These are phyloP conservation scores for Drepana falcataria DNA, from an alignment of 2,888 invertebrate genomes.

Conservation along the genomic window DNA sequence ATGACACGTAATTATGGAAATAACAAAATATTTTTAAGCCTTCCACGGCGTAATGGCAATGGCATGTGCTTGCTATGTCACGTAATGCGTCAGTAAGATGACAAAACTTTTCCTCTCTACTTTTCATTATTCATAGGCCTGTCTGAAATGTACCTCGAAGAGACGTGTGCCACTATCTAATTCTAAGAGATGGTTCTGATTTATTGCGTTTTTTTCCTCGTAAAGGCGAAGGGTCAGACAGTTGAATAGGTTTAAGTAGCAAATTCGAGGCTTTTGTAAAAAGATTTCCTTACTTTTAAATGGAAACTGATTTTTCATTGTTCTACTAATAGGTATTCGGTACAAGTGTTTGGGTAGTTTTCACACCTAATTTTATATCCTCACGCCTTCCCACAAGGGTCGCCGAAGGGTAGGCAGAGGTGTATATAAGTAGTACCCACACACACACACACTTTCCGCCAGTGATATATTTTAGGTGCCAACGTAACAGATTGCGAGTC, in stretches of 20 bases:
- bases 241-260: not conserved
- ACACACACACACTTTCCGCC: no score
- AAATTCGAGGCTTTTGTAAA: not conserved
- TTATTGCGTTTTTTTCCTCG: slow-evolving; percentile 11
- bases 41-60: not conserved
- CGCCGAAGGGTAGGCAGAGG: no score
- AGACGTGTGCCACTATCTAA: slow-evolving; percentile 19
- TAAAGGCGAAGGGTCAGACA: not conserved
- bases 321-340: not conserved
- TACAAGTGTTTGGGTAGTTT: no score
- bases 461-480: no score
- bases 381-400: no score
- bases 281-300: not conserved
- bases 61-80: not conserved
- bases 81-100: slow-evolving; percentile 16
- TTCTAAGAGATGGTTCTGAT: slow-evolving; percentile 17
- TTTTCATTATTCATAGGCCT: slow-evolving; percentile 40
- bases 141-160: slow-evolving; percentile 14
- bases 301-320: slow-evolving; percentile 2
- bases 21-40: no score
- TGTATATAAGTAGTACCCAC: no score
- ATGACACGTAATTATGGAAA: no score
- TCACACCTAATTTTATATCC: no score
- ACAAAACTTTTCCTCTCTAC: slow-evolving; percentile 17
- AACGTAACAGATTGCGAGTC: no score